Percentiles rank a stretch among this genome's conserved stretches.
phyloP scores from a whole-genome alignment of 2,797 vertebrate genomes.

The Ceyx erithaca region DNA sequence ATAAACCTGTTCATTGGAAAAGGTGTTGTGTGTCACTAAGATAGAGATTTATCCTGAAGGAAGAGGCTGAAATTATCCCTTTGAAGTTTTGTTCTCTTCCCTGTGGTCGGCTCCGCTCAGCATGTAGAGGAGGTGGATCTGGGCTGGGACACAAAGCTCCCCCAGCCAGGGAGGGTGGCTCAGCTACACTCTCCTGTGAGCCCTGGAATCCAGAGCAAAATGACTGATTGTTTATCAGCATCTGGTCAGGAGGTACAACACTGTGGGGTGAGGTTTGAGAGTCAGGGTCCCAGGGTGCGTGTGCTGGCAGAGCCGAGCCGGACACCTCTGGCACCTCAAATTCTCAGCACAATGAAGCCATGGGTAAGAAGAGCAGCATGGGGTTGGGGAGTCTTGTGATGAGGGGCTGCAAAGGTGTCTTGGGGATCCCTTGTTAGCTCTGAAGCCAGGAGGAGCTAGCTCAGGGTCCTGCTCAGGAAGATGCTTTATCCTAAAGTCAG shows the following conservation, averaged over 20 bases:
- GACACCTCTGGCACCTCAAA: accelerated
- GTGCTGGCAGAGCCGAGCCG: accelerated
- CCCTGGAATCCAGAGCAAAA: accelerated
- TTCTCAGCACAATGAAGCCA: accelerated
- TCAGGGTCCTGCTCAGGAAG: not conserved
- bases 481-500: not conserved
- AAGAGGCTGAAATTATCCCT: not conserved
- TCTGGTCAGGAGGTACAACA: accelerated
- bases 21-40: accelerated
- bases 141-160: not conserved
- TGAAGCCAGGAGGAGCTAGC: not conserved
- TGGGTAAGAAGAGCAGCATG: not conserved
- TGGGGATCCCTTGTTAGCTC: accelerated
- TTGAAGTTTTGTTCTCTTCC: not conserved
- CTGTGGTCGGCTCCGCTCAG: accelerated
- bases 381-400: not conserved
- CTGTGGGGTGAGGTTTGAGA: not conserved
- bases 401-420: not conserved
- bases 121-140: accelerated
- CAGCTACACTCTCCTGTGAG: not conserved
- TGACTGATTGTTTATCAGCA: accelerated
- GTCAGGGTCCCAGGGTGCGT: accelerated
- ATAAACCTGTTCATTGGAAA: not conserved
- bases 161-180: accelerated
- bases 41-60: not conserved